Base-by-base conservation (phyloP, 1,140 invertebrate species). In the Drosophila punjabiensis region DNA sequence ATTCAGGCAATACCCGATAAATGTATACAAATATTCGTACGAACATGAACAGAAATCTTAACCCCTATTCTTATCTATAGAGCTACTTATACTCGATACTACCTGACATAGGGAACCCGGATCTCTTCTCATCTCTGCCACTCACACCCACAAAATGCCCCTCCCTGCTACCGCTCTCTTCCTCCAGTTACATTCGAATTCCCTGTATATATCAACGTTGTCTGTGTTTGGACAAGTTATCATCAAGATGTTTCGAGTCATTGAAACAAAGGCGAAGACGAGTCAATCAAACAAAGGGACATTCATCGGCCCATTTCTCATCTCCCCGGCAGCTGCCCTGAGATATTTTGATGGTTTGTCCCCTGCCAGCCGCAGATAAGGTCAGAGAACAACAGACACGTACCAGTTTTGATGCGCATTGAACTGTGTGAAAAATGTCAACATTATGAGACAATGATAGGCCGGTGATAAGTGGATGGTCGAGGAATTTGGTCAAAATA, bases 211-310 rank as follows among this genome's bases (percentile, higher is more conserved):
- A 58, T 58, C 39, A 11, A 10, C 43, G 11, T 39, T 53, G 45
- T 41, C 33, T 79, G 68, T 89, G 69, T 81, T 88, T 88, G 78
- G 78, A 89, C 81, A 88, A 88, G 85, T 84, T 89, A 84, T 88
- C 85, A 75, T 81, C 86, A 88, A 88, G 85, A 88, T 89, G 85
- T 85, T 84, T 79, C 70, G 74, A 85, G 85, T 89, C 86, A 85
- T 88, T 89, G 85, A 88, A 89, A 88, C 85, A 88, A 88, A 88
- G 85, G 78, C 67, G 61, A 79, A 37, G 77, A 55, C 85, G 77
- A 89, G 83, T 89, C 85, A 88, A 88, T 88, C 85, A 89, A 89
- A 88, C 85, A 85, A 85, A 85, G 74, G 68, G 64, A 89, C 85
- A 84, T 65, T 43, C 67, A 50, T 48, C 39, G 43, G 47, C 67